Conservation (phyloP, 2,797 vertebrate species). For the Sebastiscus albofasciatus region DNA sequence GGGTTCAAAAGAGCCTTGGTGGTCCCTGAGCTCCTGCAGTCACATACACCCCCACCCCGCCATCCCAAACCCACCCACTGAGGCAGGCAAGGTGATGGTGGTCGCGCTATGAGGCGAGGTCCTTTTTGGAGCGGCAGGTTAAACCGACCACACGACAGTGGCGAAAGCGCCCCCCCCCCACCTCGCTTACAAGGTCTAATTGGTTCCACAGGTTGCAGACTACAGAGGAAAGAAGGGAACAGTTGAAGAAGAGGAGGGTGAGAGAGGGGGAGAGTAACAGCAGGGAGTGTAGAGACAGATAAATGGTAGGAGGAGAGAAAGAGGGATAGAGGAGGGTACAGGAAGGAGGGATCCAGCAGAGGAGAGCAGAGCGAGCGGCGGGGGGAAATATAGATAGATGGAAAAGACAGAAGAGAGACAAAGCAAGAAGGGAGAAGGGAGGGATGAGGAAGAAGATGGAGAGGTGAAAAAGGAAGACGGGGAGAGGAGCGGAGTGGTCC, state of each 20-base stretch:
- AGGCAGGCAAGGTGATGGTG: constrained; percentile 61
- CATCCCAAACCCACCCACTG: constrained; percentile 69
- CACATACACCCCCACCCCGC: constrained; percentile 36
- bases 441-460: constrained; percentile 26
- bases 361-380: background rate
- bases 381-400: constrained; percentile 7
- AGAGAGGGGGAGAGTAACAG: constrained; percentile 12
- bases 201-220: constrained; percentile 83
- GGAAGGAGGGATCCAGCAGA: constrained; percentile 15
- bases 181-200: constrained; percentile 74
- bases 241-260: background rate
- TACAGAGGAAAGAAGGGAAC: constrained; percentile 53
- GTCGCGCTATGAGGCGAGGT: constrained; percentile 53
- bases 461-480: constrained; percentile 27
- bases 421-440: background rate
- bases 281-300: constrained; percentile 46
- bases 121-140: constrained; percentile 71
- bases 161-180: constrained; percentile 64
- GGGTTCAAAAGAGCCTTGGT: constrained; percentile 66
- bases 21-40: constrained; percentile 66
- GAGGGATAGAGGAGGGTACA: constrained; percentile 7
- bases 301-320: constrained; percentile 23
- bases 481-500: constrained; percentile 37
- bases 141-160: constrained; percentile 77
- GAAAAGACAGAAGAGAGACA: constrained; percentile 42